phyloP scores from a whole-genome alignment of 2,113 vertebrate species.

The Bucco capensis region DNA sequence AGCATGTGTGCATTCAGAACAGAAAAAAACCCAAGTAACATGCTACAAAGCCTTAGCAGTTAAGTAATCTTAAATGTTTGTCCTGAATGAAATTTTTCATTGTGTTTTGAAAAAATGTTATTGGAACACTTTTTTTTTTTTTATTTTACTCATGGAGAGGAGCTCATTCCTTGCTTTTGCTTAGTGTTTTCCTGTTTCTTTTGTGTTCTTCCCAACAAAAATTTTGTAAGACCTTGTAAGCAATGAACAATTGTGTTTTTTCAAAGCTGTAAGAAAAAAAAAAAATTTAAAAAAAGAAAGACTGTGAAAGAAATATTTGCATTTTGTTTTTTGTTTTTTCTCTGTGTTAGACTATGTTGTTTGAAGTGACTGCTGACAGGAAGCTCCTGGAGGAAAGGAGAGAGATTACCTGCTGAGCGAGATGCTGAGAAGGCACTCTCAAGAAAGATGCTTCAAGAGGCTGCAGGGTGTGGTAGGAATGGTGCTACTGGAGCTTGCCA shows the following conservation, averaged over 20 bases:
- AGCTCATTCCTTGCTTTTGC: not conserved
- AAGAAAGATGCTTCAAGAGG: not conserved
- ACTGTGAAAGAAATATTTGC: not conserved
- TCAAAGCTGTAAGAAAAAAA: not conserved
- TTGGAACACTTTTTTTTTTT: not conserved
- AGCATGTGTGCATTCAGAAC: not conserved
- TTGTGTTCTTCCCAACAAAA: not conserved
- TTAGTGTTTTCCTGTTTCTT: not conserved
- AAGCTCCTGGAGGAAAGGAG: not conserved
- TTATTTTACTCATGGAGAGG: fast-evolving
- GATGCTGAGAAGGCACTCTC: not conserved
- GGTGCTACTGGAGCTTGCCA: not conserved
- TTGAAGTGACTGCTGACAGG: not conserved
- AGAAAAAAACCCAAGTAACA: not conserved
- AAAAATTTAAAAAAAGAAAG: not conserved
- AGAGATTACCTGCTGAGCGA: not conserved
- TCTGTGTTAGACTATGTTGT: fast-evolving
- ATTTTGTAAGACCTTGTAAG: not conserved
- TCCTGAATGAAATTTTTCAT: not conserved
- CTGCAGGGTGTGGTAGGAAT: not conserved
- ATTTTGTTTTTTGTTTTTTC: not conserved
- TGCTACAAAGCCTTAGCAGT: not conserved
- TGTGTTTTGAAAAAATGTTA: not conserved
- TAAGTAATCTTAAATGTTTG: not conserved
- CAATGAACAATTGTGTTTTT: not conserved